These are phyloP conservation scores for Drosophila monieri DNA, from an alignment of 2,888 invertebrate species.

Conservation along the genomic window DNA sequence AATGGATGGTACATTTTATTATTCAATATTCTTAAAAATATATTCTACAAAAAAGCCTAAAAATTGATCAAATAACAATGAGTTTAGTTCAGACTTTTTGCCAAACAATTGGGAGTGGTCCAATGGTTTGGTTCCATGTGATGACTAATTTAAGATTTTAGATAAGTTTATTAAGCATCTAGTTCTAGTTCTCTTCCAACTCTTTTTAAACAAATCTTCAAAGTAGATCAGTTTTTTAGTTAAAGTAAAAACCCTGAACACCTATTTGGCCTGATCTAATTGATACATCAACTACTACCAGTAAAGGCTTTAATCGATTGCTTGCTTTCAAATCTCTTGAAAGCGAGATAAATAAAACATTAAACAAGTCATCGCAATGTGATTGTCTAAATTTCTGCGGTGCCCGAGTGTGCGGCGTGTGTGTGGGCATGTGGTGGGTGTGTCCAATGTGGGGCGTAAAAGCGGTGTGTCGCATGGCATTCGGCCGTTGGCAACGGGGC, in stretches of 20 bases:
- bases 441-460: constrained; percentile 23
- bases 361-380: constrained; percentile 23
- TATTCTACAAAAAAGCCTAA: too few species aligned
- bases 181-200: too few species aligned
- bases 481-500: constrained; percentile 30
- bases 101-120: too few species aligned
- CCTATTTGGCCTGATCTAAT: constrained; percentile 2
- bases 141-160: too few species aligned
- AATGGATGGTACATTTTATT: too few species aligned
- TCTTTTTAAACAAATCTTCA: too few species aligned
- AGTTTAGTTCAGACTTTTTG: too few species aligned
- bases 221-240: neutral
- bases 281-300: constrained; percentile 14
- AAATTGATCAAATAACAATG: too few species aligned
- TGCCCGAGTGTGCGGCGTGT: constrained; percentile 8
- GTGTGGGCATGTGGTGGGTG: constrained; percentile 30
- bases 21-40: too few species aligned
- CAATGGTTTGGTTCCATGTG: too few species aligned
- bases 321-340: constrained; percentile 20
- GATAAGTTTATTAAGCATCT: too few species aligned
- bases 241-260: neutral
- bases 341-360: constrained; percentile 31
- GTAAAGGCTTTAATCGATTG: constrained; percentile 19
- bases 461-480: constrained; percentile 34
- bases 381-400: constrained; percentile 17